Evolutionary conservation across 2,888 invertebrate genomes (phyloP).

Genomic region (Spicauda simplicius): DNA sequence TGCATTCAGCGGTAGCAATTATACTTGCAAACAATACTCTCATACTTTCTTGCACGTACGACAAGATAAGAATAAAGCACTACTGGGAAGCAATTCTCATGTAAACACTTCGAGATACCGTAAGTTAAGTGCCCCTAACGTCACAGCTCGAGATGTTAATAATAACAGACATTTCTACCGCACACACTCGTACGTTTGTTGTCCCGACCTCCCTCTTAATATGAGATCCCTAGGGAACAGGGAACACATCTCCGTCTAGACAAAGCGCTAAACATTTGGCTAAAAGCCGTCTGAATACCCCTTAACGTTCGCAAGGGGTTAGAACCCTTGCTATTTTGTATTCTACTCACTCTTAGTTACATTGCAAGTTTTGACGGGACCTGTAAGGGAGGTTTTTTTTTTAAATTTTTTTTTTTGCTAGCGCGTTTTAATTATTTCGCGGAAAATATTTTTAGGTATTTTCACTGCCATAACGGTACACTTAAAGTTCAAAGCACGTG

Average conservation of each 20-base stretch:
- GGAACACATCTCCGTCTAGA: constrained; percentile 33
- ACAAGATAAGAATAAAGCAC: no score
- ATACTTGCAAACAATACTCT: no score
- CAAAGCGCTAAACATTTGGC: constrained; percentile 37
- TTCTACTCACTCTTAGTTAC: constrained; percentile 25
- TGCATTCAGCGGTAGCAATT: no score
- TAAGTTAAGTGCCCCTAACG: constrained; percentile 29
- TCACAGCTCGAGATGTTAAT: constrained; percentile 29
- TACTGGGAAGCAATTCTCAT: not conserved
- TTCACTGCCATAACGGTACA: constrained; percentile 8
- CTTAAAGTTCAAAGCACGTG: constrained; percentile 15
- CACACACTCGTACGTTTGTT: constrained; percentile 33
- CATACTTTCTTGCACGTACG: no score
- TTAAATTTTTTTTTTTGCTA: constrained; percentile 14
- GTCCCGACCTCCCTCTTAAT: constrained; percentile 23
- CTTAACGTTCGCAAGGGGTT: constrained; percentile 12
- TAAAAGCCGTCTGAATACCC: constrained; percentile 35
- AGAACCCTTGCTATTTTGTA: constrained; percentile 22
- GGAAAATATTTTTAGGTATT: constrained; percentile 5
- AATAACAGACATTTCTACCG: constrained; percentile 36
- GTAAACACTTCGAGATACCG: constrained; percentile 14
- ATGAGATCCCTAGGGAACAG: constrained; percentile 28
- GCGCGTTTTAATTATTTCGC: constrained; percentile 24
- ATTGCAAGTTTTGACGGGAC: constrained; percentile 18
- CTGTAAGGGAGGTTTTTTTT: not conserved